Base-by-base conservation (phyloP, 1,140 invertebrate species). In the Acromyrmex charruanus region DNA sequence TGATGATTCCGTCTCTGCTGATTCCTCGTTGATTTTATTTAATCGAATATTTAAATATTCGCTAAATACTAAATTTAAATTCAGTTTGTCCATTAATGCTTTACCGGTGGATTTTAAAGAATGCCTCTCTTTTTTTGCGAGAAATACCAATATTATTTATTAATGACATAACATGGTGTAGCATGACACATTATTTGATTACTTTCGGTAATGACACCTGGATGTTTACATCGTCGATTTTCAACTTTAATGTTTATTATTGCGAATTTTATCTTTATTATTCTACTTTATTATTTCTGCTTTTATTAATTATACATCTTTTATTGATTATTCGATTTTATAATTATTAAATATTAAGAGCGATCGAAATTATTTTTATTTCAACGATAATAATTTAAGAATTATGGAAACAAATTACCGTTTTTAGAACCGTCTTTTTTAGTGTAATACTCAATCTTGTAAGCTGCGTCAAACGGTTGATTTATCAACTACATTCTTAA, bases 41-140 rank as follows among this genome's bases (percentile, higher is more conserved):
- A 39, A 71, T 81, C 21, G 55, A 61, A 61, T 74, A 82, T 74
- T 74, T 58, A 82, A 72, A 82, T 61, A 61, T 82, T 74, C 80
- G 49, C 25, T 25, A 25, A 39, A 16, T 61, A 21, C 55, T 16
- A 44, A 84, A 75, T 84, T 61, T 35, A 75, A 59, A 75, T 74
- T 74, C n/a, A 35, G 39, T 84, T 74, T 75, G 58, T 18, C 39
- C 69, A 84, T 59, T 51, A 63, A 74, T 63, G 25, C 18, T 25
- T 61, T 14, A 31, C 53, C 2, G 55, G 6, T 31, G 28, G 14
- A 44, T 82, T 74, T 74, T n/a, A 44, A 59, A 59, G 25, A 44
- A 53, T 72, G 21, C 12, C 39, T 51, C 14, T n/a, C 21, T 14
- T 84, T 49, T 49, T 49, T 49, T n/a, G 25, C 18, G 2, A 31